Evolutionary conservation across 2,797 vertebrate genomes (phyloP), one percentile per base, ranked within the genome.

Genomic region (Poeciliopsis paucimaculata): DNA sequence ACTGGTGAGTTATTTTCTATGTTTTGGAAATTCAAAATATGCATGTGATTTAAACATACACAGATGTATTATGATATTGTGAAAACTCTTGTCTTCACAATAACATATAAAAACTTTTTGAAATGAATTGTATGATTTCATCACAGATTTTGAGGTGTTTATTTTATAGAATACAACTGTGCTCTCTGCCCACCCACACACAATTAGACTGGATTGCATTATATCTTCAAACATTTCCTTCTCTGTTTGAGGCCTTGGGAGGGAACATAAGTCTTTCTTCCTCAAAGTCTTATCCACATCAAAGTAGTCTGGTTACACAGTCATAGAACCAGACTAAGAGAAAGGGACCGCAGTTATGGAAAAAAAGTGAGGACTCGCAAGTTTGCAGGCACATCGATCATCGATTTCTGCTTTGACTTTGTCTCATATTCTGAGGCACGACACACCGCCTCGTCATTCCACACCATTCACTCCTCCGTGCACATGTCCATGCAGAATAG

Each of bases 141-240:
- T 68, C 39, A 47, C 74, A 68, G 73, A 66, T 76, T 87, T 85
- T 53, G 72, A 11, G n/a, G 47, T n/a, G 2, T 87, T 87, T 82
- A 68, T 84, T 77, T 83, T 78, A 77, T 41, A 78, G 81, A 78
- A 77, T 62, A 82, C 83, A 74, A 64, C 84, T 90, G 70, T 86
- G 84, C 82, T 81, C 86, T 83, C 71, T 83, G 80, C 77, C 87
- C 86, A 62, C 91, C 89, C 88, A 91, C 90, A 86, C 87, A 82
- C 86, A 86, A 93, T 93, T 94, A 93, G 88, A 75, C 82, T 86
- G 90, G 85, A 91, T 89, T 91, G 81, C 85, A 78, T 86, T 86
- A 79, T 83, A 80, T 79, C 90, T 91, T 93, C 91, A 92, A 91
- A 91, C 28, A 77, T 68, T 84, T 85, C 86, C 81, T 86, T 57